Evolutionary conservation across 2,888 invertebrate species (phyloP), one percentile per base, ranked within the genome.

Genomic region (Coleophora deauratella): DNA sequence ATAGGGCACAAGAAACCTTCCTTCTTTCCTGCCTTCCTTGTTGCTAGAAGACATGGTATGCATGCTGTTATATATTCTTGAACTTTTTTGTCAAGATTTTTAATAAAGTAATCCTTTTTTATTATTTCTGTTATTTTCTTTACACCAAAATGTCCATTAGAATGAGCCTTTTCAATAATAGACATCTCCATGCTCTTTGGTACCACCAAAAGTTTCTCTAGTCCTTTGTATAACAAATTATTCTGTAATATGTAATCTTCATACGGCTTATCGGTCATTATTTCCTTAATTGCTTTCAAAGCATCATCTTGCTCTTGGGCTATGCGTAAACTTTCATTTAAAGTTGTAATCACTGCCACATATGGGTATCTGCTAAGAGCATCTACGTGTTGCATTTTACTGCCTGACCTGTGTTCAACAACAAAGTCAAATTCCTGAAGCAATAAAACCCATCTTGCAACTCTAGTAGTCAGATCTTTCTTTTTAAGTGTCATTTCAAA

Each of bases 181-280:
- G 57, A 7, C n/a, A 39, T 44, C 43, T 66, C 55, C 62, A 78
- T 62, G 8, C 14, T 13, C 14, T 49, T 56, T 0, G 73, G 72
- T 15, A 72, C 54, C 0, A 66, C 61, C 6, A 59, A 33, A 8
- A 9, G 33, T 13, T 46, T 49, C 8, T n/a, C n/a, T 50, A n/a
- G 0, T 33, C 13, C 54, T 35, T 56, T 59, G 33, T 47, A 55
- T 0, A 61, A 28, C 51, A n/a, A n/a, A n/a, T n/a, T n/a, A 37
- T 49, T 41, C 0, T 68, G 41, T 3, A 61, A 21, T 0, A 3
- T 45, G 33, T 54, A 58, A 37, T 51, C 54, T 10, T 38, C 9
- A 35, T 47, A 54, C 3, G 42, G 8, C 6, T 27, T 39, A 7
- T 45, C 38, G 38, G 46, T 42, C 21, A 53, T 32, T 7, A 56